Conservation (phyloP, 2,888 invertebrate species). For the Papilio protenor region DNA sequence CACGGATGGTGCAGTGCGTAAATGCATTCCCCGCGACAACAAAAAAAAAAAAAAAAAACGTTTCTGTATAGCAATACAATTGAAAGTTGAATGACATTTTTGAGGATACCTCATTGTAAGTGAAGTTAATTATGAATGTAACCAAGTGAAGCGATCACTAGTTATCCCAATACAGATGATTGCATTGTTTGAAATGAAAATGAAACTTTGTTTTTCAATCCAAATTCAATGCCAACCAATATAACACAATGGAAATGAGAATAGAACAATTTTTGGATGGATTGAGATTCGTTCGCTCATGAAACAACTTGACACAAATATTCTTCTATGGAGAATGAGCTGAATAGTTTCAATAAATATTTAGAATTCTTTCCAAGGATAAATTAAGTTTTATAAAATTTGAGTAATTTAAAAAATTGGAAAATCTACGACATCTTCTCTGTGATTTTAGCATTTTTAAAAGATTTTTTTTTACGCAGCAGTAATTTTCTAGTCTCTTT, state of each 20-base stretch:
- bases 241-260: slow-evolving; percentile 8
- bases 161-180: background rate
- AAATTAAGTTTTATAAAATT: background rate
- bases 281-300: background rate
- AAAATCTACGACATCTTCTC: background rate
- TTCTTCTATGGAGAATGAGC: background rate
- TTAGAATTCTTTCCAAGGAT: background rate
- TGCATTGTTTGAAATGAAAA: slow-evolving; percentile 7
- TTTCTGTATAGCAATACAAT: background rate
- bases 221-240: background rate
- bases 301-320: slow-evolving; percentile 2
- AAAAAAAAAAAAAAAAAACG: too few species aligned
- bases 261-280: background rate
- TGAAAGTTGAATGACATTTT: background rate
- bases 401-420: background rate
- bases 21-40: too few species aligned
- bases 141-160: background rate
- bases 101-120: background rate
- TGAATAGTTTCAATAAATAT: background rate
- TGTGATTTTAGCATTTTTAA: background rate
- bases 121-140: slow-evolving; percentile 4
- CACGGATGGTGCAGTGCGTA: too few species aligned
- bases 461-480: background rate
- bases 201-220: background rate
- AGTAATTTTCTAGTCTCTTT: background rate